Conservation (phyloP, 23 tunicate genomes). For the Trididemnum nubilum region DNA sequence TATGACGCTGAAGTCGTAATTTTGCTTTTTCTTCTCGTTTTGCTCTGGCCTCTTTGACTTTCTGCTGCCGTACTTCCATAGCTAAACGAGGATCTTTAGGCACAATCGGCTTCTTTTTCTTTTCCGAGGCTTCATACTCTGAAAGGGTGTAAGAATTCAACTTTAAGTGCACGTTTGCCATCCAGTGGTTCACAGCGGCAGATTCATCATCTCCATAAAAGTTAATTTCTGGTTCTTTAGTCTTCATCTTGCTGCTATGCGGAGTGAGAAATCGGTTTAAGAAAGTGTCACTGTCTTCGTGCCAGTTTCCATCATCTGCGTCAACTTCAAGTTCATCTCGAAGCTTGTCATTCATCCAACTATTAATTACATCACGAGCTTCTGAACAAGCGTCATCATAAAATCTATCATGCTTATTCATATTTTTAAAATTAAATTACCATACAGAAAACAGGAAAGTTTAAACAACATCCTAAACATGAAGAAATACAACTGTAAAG, state of each 20-base stretch:
- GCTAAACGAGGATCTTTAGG: conserved; percentile 39
- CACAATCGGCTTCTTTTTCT: background rate
- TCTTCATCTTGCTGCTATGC: background rate
- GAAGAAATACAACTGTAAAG: background rate
- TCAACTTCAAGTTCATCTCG: conserved; percentile 37
- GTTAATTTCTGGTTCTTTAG: conserved; percentile 7
- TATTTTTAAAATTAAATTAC: background rate
- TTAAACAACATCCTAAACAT: background rate
- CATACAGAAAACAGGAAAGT: background rate
- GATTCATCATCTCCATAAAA: conserved; percentile 38
- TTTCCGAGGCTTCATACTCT: conserved; percentile 25
- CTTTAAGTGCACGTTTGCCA: conserved; percentile 40
- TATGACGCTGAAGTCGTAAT: background rate
- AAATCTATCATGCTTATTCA: conserved; percentile 30
- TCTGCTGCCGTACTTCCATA: conserved; percentile 64
- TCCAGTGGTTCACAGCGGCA: conserved; percentile 25
- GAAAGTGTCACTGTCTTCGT: conserved; percentile 50
- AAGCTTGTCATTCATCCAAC: conserved; percentile 64
- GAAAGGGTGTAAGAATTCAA: conserved; percentile 3
- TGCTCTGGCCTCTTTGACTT: conserved; percentile 62
- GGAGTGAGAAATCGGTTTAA: conserved; percentile 22
- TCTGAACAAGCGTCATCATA: conserved; percentile 48
- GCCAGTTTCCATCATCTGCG: conserved; percentile 30
- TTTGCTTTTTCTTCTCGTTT: conserved; percentile 40
- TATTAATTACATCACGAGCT: conserved; percentile 49